Evolutionary conservation across 2,113 vertebrate species (phyloP).

Genomic region (Poeciliopsis turrubarensis): DNA sequence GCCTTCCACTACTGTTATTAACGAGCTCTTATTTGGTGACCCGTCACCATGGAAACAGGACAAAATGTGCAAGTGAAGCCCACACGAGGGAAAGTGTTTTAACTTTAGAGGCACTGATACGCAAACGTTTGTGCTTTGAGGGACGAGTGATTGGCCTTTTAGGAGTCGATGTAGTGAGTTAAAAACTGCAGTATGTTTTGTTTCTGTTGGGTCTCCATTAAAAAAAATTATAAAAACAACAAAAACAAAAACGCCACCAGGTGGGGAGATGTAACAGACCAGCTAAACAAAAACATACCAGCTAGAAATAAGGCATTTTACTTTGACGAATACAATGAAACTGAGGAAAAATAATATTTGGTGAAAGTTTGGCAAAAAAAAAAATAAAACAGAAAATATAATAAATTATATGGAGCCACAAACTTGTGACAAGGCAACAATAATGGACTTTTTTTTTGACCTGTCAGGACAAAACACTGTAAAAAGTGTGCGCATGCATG

Average conservation of each 20-base stretch:
- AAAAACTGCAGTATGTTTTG: constrained; percentile 30
- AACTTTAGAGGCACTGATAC: constrained; percentile 59
- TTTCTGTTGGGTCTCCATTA: constrained; percentile 21
- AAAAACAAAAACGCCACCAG: constrained; percentile 42
- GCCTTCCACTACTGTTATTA: constrained; percentile 17
- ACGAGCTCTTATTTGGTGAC: background rate
- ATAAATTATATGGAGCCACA: constrained; percentile 78
- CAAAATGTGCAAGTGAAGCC: constrained; percentile 4
- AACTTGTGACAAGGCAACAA: constrained; percentile 80
- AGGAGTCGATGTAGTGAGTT: constrained; percentile 8
- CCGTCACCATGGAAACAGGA: background rate
- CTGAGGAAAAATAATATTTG: constrained; percentile 72
- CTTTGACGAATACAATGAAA: constrained; percentile 68
- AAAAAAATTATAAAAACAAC: background rate
- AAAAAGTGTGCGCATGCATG: constrained; percentile 71
- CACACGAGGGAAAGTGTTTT: constrained; percentile 3
- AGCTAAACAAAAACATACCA: constrained; percentile 56
- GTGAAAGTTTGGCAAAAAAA: constrained; percentile 78
- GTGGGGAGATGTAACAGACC: constrained; percentile 71
- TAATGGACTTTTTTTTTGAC: constrained; percentile 42
- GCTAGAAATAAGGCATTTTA: constrained; percentile 80
- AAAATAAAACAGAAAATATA: constrained; percentile 64
- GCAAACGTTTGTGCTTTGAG: constrained; percentile 72
- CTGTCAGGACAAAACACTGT: constrained; percentile 54
- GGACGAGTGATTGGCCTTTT: constrained; percentile 38